Conservation (phyloP, 2,888 invertebrate genomes). For the Cerastis rubricosa region DNA sequence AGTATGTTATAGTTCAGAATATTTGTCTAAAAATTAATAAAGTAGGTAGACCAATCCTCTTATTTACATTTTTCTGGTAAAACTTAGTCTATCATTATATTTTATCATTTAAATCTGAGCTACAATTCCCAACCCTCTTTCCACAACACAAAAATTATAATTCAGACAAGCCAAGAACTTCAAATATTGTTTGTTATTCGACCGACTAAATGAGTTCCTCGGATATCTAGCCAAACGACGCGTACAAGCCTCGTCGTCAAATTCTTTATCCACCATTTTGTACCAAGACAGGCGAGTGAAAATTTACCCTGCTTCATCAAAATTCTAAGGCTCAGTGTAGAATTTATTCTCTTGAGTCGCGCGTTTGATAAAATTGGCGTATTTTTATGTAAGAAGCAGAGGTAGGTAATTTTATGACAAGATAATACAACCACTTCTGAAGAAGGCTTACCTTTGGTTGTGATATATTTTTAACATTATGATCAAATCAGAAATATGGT, state of each 20-base stretch:
- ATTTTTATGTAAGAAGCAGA: conserved; percentile 24
- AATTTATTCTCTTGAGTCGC: conserved; percentile 57
- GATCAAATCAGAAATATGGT: conserved; percentile 10
- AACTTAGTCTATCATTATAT: background rate
- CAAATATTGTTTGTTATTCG: conserved; percentile 53
- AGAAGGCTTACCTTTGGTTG: background rate
- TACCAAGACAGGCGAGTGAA: conserved; percentile 58
- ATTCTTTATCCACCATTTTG: conserved; percentile 66
- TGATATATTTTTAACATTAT: conserved; percentile 12
- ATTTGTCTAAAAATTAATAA: too few relatives aligned
- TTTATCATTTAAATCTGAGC: background rate
- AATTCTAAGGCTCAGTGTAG: conserved; percentile 49
- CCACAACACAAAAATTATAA: conserved; percentile 9
- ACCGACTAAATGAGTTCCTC: conserved; percentile 55
- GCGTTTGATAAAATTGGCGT: conserved; percentile 49
- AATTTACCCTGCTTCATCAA: conserved; percentile 63
- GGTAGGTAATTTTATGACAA: conserved; percentile 24
- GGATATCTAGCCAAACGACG: conserved; percentile 48
- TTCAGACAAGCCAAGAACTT: background rate
- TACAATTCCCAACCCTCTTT: background rate
- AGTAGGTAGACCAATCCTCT: background rate
- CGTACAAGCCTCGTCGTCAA: conserved; percentile 56
- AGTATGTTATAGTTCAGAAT: too few relatives aligned
- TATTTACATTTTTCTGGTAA: background rate
- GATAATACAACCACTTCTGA: conserved; percentile 15